A percentile compares a stretch with the other conserved stretches of the same genome.
Conservation (phyloP, 2,113 vertebrate species). For the Thermophis baileyi region DNA sequence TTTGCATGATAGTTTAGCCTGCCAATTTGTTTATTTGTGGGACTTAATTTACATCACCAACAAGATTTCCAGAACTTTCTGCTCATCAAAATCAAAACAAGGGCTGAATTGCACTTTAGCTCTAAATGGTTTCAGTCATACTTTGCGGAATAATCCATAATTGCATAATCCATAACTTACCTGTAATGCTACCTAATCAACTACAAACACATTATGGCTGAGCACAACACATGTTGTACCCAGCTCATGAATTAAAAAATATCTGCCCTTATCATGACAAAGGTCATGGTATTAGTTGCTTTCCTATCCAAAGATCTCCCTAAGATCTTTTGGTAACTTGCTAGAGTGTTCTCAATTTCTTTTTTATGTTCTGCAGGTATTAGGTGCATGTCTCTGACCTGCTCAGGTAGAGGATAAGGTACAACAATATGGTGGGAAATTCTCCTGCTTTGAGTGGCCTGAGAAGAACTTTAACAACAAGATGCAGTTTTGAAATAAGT, state of each 20-base stretch:
- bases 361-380: not conserved
- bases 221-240: not conserved
- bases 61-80: not conserved
- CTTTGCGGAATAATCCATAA: not conserved
- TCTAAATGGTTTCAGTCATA: not conserved
- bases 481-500: not conserved
- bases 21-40: not conserved
- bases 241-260: not conserved
- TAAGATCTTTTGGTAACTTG: too few species aligned
- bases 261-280: not conserved
- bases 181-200: not conserved
- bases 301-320: not conserved
- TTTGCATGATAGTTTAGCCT: not conserved
- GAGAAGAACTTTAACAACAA: not conserved
- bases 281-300: not conserved
- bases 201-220: not conserved
- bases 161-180: not conserved
- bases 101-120: not conserved
- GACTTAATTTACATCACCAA: not conserved
- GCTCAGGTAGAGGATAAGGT: not conserved
- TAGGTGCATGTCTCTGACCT: not conserved
- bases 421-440: not conserved
- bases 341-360: not conserved
- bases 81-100: not conserved
- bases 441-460: not conserved